These are phyloP conservation scores for Dermatemys mawii DNA, from an alignment of 2,113 vertebrate species.

Conservation along the genomic window DNA sequence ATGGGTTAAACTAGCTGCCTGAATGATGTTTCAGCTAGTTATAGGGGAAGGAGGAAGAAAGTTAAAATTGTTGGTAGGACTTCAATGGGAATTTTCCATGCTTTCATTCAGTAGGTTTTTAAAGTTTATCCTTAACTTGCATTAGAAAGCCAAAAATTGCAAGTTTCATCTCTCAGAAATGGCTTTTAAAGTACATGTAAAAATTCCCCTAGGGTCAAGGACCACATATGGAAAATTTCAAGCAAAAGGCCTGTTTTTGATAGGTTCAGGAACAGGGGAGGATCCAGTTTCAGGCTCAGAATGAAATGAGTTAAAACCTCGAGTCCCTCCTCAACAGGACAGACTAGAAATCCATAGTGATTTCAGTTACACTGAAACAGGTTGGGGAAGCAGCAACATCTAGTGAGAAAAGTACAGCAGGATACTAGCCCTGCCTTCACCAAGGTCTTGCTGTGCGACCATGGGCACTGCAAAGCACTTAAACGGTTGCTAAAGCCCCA, in stretches of 20 bases:
- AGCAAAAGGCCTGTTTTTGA: not conserved
- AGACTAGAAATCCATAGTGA: not conserved
- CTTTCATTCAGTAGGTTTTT: not conserved
- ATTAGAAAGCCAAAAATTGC: too few species aligned
- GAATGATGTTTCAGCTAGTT: not conserved
- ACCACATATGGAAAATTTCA: not conserved
- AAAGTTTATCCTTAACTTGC: conserved; percentile 4
- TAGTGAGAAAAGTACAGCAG: accelerated
- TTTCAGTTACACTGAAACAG: not conserved
- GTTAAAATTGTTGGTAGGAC: not conserved
- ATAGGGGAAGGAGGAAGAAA: not conserved
- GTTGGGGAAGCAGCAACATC: not conserved
- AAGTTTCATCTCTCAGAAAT: not conserved
- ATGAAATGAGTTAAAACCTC: not conserved
- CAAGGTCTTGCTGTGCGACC: accelerated
- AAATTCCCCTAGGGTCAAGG: not conserved
- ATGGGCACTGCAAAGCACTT: accelerated
- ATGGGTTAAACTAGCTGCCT: not conserved
- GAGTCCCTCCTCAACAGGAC: not conserved
- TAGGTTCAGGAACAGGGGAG: not conserved
- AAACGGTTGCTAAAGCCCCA: not conserved
- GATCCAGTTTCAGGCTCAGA: not conserved
- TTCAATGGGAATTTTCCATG: not conserved
- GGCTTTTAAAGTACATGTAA: not conserved
- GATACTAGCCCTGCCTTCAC: not conserved